These are phyloP conservation scores for Heterodera filipjevi DNA, from an alignment of 2,888 invertebrate genomes.

Conservation along the genomic window DNA sequence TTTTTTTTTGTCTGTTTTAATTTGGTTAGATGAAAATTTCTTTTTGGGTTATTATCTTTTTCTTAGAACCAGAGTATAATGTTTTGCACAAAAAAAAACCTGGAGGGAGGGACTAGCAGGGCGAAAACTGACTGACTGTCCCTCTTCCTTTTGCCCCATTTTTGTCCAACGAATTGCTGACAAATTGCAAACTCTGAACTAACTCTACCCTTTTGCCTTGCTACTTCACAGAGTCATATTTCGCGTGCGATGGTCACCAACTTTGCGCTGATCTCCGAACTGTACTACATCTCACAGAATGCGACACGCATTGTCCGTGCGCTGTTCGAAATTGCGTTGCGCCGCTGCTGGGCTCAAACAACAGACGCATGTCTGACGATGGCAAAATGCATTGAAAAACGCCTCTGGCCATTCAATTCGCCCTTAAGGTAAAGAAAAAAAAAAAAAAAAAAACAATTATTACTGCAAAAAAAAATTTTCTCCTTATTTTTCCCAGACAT, in stretches of 20 bases:
- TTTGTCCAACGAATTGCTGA: too few relatives aligned
- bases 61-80: too few relatives aligned
- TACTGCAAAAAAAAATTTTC: not conserved
- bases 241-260: constrained; percentile 78
- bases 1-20: too few relatives aligned
- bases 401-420: constrained; percentile 90
- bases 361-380: constrained; percentile 81
- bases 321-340: constrained; percentile 87
- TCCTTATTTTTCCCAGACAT: constrained; percentile 38
- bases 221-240: constrained; percentile 53
- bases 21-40: too few relatives aligned
- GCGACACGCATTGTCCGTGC: constrained; percentile 77
- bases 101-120: too few relatives aligned
- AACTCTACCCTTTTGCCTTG: too few relatives aligned
- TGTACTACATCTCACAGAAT: constrained; percentile 82
- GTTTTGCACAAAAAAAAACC: too few relatives aligned
- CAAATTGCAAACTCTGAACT: too few relatives aligned
- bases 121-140: too few relatives aligned
- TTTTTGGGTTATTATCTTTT: too few relatives aligned
- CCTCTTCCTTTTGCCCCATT: too few relatives aligned
- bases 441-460: not conserved
- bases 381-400: constrained; percentile 89
- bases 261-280: constrained; percentile 85
- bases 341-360: constrained; percentile 86
- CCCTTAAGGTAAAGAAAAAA: constrained; percentile 54